phyloP scores from a whole-genome alignment of 2,888 invertebrate genomes.

The Calliopum simillimum region DNA sequence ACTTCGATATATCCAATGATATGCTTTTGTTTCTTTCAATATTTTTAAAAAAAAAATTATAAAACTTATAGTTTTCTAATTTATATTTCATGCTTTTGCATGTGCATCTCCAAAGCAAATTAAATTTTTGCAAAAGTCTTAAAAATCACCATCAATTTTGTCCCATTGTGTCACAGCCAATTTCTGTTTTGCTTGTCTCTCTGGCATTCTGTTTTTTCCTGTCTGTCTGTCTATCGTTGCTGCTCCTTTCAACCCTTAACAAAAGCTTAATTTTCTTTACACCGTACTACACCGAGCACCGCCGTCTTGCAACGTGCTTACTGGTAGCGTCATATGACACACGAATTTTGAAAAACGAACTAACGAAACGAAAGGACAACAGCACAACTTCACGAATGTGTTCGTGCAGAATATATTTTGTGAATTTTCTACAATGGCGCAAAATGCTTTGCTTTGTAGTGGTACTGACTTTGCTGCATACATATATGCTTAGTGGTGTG shows the following conservation, averaged over 20 bases:
- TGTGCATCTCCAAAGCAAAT: too few species aligned
- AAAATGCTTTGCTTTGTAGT: neutral
- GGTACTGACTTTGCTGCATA: neutral
- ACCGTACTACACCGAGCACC: neutral
- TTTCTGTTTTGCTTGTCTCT: too few species aligned
- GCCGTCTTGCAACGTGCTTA: neutral
- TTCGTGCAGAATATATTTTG: slow-evolving; percentile 1
- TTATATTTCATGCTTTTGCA: too few species aligned
- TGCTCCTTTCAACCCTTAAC: slow-evolving; percentile 6
- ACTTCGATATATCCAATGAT: too few species aligned
- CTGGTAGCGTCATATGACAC: too few species aligned
- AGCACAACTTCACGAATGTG: slow-evolving; percentile 8
- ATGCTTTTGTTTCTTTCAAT: too few species aligned
- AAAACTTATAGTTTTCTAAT: too few species aligned
- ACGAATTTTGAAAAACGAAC: neutral
- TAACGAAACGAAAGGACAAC: neutral
- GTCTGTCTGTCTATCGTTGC: neutral
- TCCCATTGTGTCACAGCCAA: too few species aligned
- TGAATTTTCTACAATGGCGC: neutral
- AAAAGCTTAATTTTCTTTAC: neutral
- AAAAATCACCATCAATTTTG: too few species aligned
- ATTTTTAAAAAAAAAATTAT: too few species aligned
- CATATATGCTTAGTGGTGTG: neutral
- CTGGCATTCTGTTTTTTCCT: too few species aligned
- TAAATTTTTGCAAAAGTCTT: too few species aligned